A percentile compares a stretch with the other conserved stretches of the same genome.
These are phyloP conservation scores for Setophaga petechia DNA, from an alignment of 2,113 vertebrate genomes.

Conservation along the genomic window DNA sequence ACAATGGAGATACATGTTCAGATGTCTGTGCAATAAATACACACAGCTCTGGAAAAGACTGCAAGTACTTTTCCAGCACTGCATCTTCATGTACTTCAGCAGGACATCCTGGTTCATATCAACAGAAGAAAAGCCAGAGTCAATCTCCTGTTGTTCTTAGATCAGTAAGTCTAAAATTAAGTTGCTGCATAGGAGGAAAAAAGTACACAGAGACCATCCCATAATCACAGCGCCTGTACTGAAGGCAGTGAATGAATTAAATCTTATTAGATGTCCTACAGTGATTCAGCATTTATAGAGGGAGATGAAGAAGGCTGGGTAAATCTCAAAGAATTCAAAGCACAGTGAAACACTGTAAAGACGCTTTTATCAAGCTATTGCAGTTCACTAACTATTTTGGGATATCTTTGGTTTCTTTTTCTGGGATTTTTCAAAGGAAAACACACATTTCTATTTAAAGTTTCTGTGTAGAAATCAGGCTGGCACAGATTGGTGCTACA, in stretches of 20 bases:
- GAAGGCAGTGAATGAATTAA: not conserved
- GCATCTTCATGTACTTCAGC: not conserved
- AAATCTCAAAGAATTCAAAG: conserved; percentile 37
- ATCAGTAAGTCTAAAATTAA: not conserved
- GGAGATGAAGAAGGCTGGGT: not conserved
- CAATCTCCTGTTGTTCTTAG: not conserved
- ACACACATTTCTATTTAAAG: conserved; percentile 35
- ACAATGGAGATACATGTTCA: not conserved
- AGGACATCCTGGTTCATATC: not conserved
- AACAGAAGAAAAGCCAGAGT: not conserved
- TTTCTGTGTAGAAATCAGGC: conserved; percentile 10
- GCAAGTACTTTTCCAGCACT: not conserved
- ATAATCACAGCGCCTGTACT: not conserved
- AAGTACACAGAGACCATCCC: not conserved
- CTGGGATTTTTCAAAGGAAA: conserved; percentile 35
- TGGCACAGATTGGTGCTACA: not conserved
- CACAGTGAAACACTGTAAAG: not conserved
- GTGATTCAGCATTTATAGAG: conserved; percentile 34
- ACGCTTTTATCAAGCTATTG: not conserved
- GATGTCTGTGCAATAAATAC: not conserved
- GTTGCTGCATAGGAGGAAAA: not conserved
- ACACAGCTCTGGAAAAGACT: not conserved
- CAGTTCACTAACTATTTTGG: conserved; percentile 16
- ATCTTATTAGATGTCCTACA: not conserved
- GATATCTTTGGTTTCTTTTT: conserved; percentile 36